Base-by-base conservation (phyloP, 2,888 invertebrate species). In the Meiosimyza platycephala region DNA sequence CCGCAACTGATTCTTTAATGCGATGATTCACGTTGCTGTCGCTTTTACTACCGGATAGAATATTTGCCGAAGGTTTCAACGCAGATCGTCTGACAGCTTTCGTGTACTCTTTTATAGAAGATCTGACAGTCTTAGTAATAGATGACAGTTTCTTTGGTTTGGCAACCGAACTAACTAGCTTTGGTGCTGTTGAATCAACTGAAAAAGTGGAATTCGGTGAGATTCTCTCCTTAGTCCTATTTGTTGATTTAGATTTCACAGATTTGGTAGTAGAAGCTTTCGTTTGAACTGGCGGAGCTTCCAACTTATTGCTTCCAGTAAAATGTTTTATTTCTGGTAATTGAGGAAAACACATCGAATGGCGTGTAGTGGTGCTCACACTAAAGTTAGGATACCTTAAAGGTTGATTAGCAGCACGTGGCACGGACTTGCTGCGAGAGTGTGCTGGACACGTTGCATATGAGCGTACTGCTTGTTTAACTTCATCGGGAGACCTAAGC, bases 401-500 rank as follows among this genome's bases (percentile, higher is more conserved):
- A 6, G 71, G 59, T n/a, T 64, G 40, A 71, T 75, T 76, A 11
- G 81, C 6, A 5, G 4, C 74, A 47, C 84, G 80, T 0, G 86
- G 85, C 70, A 87, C 77, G 6, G 86, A 88, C 76, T 87, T 88
- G 74, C 86, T 86, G 1, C 85, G 81, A 28, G 80, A 65, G 51
- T 80, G 75, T 5, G 80, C 79, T 63, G 81, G 79, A 69, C 82
- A 83, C 3, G 81, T 83, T 70, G 85, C 87, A 76, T 85, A 85
- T 0, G 85, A 87, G 72, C 86, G 88, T 71, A 87, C 86, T 9
- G 88, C 88, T 73, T 88, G 88, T 75, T 89, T 89, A 0, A 90
- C 90, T 80, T 91, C 90, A 40, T 88, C 89, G 1, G 91, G 90
- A 0, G 91, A 91, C 55, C 90, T 85, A 6, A 92, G 81, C 71